Evolutionary conservation across 1,140 invertebrate species (phyloP).

Genomic region (Nebria ingens): DNA sequence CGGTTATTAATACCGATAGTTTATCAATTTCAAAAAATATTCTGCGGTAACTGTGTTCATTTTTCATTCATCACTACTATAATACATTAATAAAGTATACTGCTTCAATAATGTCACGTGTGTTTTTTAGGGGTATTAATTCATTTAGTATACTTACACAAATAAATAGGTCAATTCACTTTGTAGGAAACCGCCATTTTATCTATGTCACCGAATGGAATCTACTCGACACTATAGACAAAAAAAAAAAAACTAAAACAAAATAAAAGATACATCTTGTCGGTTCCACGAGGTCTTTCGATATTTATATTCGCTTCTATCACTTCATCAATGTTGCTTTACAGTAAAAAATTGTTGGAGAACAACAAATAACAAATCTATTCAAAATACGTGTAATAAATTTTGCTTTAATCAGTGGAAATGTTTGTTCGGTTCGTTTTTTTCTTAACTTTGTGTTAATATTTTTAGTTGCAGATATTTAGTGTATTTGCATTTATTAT

Average conservation of each 20-base stretch:
- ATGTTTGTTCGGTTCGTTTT: too few relatives aligned
- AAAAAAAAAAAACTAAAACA: background rate
- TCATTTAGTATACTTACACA: background rate
- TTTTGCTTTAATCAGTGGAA: too few relatives aligned
- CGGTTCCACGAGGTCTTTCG: background rate
- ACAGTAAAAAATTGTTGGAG: too few relatives aligned
- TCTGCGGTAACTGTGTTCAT: background rate
- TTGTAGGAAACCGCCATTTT: constrained; percentile 2
- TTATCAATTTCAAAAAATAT: background rate
- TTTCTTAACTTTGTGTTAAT: too few relatives aligned
- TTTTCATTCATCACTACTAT: background rate
- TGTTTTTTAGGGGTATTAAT: background rate
- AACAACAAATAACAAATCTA: too few relatives aligned
- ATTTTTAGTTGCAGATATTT: too few relatives aligned
- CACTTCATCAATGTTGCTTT: background rate
- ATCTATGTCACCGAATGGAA: constrained; percentile 5
- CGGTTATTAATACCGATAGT: background rate
- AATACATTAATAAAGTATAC: background rate
- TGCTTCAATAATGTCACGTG: too few relatives aligned
- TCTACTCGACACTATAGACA: background rate
- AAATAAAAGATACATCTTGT: constrained; percentile 1
- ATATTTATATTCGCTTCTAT: background rate
- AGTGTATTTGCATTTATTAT: too few relatives aligned
- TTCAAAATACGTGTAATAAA: too few relatives aligned
- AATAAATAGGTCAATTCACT: constrained; percentile 9